Base-by-base conservation (phyloP, 2,113 vertebrate species). In the Neodon shergylaensis region DNA sequence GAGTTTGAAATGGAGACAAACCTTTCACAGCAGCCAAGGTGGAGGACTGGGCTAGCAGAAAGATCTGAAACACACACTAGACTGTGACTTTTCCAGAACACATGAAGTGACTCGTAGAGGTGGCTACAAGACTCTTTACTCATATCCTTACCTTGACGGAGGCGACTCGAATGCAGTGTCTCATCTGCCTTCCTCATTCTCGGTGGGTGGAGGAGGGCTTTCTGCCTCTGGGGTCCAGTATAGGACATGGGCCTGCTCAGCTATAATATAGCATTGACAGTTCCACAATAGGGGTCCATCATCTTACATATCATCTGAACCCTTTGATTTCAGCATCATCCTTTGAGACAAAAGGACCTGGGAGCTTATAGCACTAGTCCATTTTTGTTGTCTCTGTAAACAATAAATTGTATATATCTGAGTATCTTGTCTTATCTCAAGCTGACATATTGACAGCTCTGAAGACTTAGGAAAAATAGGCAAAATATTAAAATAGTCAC, bases 1-100 rank as follows among this genome's bases (percentile, higher is more conserved):
- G 89, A 88, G 88, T 87, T 28, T 82, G 78, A 54, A 97, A 92
- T 79, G 95, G 95, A 98, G 82, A 2, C 11, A 83, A 61, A 1
- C 42, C 52, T 96, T 95, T 12, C 72, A 85, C 58, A 28, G 58
- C 87, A 97, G 90, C 86, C 26, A 0, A 77, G 0, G 19, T 11
- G n/a, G 49, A 24, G 65, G 28, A 61, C 70, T 93, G 72, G 49
- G 90, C 68, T 68, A 66, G 88, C 74, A 66, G 87, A 95, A 95
- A 96, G 3, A 78, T 88, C 89, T 65, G 82, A 95, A 93, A 12
- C 82, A 76, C 42, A 44, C 88, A 5, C 52, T 81, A 66, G 79
- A 88, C 49, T 87, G 28, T 81, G 49, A 86, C 61, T 49, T 49
- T 77, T 66, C 22, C 2, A 2, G 31, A 87, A 68, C 54, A 61